Percentiles rank a stretch among this genome's conserved stretches.
Evolutionary conservation across 2,888 invertebrate species (phyloP).

Genomic region (Oegoconia quadripuncta): DNA sequence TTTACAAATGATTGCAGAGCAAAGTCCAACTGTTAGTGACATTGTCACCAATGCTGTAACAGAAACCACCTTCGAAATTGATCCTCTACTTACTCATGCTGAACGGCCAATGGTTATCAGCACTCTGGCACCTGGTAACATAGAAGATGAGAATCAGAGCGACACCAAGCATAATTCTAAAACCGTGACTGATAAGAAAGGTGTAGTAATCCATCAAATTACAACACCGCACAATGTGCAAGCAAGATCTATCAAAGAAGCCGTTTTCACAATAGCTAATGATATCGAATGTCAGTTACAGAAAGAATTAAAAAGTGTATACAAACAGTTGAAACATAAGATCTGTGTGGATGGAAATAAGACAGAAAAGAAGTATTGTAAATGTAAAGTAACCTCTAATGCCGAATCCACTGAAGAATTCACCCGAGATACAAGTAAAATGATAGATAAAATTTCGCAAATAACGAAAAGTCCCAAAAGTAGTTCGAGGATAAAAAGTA

Average conservation of each 20-base stretch:
- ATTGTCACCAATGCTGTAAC: constrained; percentile 39
- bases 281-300: constrained; percentile 38
- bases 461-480: too few species aligned
- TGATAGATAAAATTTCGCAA: too few species aligned
- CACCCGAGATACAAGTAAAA: too few species aligned
- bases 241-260: constrained; percentile 33
- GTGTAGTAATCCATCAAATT: constrained; percentile 7
- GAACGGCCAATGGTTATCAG: constrained; percentile 14
- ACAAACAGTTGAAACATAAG: constrained; percentile 41
- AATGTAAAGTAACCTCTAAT: not conserved
- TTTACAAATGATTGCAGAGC: constrained; percentile 32
- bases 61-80: constrained; percentile 35
- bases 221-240: constrained; percentile 21
- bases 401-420: too few species aligned
- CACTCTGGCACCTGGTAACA: constrained; percentile 18
- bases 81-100: constrained; percentile 22
- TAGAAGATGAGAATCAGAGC: constrained; percentile 11
- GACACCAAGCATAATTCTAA: too few species aligned
- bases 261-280: constrained; percentile 31
- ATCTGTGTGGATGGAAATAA: constrained; percentile 32
- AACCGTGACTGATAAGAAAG: constrained; percentile 3
- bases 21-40: constrained; percentile 32
- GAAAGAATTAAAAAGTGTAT: constrained; percentile 37
- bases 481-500: too few species aligned
- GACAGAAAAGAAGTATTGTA: constrained; percentile 19